Evolutionary conservation across 2,797 vertebrate species (phyloP).

Genomic region (Pyrocephalus nanus): DNA sequence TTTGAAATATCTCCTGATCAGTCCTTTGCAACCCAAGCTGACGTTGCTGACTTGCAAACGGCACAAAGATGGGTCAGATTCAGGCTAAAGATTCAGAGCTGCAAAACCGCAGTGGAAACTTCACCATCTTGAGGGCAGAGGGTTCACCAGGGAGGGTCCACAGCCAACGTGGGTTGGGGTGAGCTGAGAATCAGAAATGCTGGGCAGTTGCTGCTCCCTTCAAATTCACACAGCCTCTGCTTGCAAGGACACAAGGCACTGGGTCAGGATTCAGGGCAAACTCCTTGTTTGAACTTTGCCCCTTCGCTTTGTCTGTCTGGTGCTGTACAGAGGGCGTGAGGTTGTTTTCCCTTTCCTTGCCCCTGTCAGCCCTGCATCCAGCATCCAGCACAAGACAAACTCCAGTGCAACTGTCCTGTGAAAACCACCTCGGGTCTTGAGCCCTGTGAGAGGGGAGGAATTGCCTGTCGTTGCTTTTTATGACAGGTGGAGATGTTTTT

Average conservation of each 20-base stretch:
- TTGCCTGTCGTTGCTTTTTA: not conserved
- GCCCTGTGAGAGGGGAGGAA: not conserved
- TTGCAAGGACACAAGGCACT: not conserved
- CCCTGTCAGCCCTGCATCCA: not conserved
- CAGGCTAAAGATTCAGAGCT: not conserved
- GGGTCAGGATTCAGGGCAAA: not conserved
- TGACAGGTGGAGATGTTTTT: not conserved
- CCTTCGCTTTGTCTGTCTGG: not conserved
- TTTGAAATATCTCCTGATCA: not conserved
- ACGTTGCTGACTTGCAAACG: not conserved
- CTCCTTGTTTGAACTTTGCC: not conserved
- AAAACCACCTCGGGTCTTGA: not conserved
- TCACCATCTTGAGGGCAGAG: fast-evolving
- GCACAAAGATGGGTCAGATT: not conserved
- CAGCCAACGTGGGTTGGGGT: not conserved
- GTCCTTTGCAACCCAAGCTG: not conserved
- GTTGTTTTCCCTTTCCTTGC: not conserved
- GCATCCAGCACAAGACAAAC: not conserved
- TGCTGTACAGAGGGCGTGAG: not conserved
- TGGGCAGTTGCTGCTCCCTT: not conserved
- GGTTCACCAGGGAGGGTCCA: not conserved
- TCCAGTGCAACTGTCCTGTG: not conserved
- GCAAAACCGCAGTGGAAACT: constrained; percentile 16
- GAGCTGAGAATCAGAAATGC: not conserved
- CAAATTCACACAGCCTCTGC: not conserved